phyloP scores from a whole-genome alignment of 2,113 vertebrate species.

The Uropsilus gracilis region DNA sequence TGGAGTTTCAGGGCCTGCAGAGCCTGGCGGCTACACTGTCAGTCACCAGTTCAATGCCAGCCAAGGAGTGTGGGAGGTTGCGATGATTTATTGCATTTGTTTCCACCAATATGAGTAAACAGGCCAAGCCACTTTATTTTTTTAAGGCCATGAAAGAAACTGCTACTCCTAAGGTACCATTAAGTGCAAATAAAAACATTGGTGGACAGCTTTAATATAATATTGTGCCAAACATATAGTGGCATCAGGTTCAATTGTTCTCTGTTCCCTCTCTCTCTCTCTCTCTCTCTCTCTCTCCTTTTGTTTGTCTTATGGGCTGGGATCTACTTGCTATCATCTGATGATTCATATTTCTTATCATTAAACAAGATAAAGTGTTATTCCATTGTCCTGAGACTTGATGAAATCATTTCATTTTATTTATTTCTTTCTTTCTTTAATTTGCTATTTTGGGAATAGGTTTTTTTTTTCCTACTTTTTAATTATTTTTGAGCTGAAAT shows the following conservation, averaged over 20 bases:
- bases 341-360: not conserved
- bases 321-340: not conserved
- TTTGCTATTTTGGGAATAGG: not conserved
- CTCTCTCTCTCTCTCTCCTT: not conserved
- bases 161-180: not conserved
- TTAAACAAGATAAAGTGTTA: conserved; percentile 12
- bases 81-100: conserved; percentile 18
- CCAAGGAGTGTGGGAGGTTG: not conserved
- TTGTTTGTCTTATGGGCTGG: not conserved
- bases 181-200: not conserved
- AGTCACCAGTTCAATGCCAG: not conserved
- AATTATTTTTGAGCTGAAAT: not conserved
- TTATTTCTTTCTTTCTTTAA: conserved; percentile 7
- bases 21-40: not conserved
- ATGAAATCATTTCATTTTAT: not conserved
- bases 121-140: not conserved
- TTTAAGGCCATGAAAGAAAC: conserved; percentile 24
- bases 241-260: not conserved
- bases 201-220: not conserved
- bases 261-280: not conserved
- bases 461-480: not conserved
- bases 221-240: not conserved
- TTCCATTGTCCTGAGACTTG: conserved; percentile 6
- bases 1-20: not conserved
- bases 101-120: conserved; percentile 49